Percentiles rank a stretch among this genome's conserved stretches.
Evolutionary conservation across 2,888 invertebrate species (phyloP).

Genomic region (Drosophila mettleri): DNA sequence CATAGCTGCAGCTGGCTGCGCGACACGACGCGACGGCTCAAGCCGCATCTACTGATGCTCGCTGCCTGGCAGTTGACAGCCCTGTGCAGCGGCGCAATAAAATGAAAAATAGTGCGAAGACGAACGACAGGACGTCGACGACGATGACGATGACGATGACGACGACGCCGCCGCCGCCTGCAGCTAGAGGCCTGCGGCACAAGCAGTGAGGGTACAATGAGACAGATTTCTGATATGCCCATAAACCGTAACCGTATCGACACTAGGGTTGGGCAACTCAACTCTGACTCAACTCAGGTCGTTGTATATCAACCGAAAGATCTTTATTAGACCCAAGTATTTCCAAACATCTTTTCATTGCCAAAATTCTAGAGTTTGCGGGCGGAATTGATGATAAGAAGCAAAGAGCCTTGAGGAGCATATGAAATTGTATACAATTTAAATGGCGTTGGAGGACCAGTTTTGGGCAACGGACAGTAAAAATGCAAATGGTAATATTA

Average conservation of each 20-base stretch:
- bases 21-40: conserved; percentile 32
- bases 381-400: not conserved
- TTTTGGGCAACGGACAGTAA: not conserved
- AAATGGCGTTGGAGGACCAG: not conserved
- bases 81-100: conserved; percentile 79
- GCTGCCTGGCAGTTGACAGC: conserved; percentile 72
- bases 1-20: conserved; percentile 27
- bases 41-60: conserved; percentile 19
- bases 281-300: not conserved
- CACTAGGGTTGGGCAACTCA: conserved; percentile 44
- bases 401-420: not conserved
- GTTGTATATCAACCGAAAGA: conserved; percentile 6
- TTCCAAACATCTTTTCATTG: not conserved
- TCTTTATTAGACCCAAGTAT: conserved; percentile 1
- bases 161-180: conserved; percentile 44
- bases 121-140: conserved; percentile 33
- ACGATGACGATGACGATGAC: conserved; percentile 19
- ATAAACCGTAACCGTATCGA: conserved; percentile 51
- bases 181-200: conserved; percentile 46
- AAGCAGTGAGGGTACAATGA: conserved; percentile 9
- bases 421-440: not conserved
- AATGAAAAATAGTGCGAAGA: conserved; percentile 78
- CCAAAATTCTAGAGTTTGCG: not conserved
- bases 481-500: not conserved
- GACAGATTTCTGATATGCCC: conserved; percentile 53